These are phyloP conservation scores for Mimachlamys varia DNA, from an alignment of 2,888 invertebrate genomes.

Conservation along the genomic window DNA sequence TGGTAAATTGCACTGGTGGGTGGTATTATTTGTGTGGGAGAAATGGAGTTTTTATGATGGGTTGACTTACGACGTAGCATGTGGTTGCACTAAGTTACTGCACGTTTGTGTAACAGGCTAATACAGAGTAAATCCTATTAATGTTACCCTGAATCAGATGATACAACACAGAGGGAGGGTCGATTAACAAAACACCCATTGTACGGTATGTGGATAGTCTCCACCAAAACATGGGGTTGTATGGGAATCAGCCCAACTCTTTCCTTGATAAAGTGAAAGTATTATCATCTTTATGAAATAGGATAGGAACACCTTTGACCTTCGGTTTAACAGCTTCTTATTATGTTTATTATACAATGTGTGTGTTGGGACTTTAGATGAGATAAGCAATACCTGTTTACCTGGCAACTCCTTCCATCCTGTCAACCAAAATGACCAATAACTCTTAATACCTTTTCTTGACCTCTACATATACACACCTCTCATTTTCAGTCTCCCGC, in stretches of 20 bases:
- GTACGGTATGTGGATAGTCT: background rate
- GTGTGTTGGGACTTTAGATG: too few species aligned
- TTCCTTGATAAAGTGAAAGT: background rate
- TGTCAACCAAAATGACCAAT: too few species aligned
- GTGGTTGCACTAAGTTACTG: background rate
- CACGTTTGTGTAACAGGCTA: background rate
- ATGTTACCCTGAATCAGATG: background rate
- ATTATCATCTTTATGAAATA: background rate
- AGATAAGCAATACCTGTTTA: background rate
- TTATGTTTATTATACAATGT: background rate
- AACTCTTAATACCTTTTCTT: too few species aligned
- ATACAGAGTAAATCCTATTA: conserved; percentile 12
- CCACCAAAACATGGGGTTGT: background rate
- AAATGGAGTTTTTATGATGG: background rate
- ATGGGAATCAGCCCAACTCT: background rate
- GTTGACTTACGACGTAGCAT: background rate
- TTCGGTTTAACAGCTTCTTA: background rate
- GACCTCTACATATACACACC: background rate
- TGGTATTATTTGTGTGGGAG: background rate
- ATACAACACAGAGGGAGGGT: background rate
- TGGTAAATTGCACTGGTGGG: background rate
- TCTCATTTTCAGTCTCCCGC: background rate
- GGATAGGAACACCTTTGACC: background rate
- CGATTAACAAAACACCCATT: conserved; percentile 9
- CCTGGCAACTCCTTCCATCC: background rate